Evolutionary conservation across 2,797 vertebrate genomes (phyloP).

Genomic region (Tapirus indicus): DNA sequence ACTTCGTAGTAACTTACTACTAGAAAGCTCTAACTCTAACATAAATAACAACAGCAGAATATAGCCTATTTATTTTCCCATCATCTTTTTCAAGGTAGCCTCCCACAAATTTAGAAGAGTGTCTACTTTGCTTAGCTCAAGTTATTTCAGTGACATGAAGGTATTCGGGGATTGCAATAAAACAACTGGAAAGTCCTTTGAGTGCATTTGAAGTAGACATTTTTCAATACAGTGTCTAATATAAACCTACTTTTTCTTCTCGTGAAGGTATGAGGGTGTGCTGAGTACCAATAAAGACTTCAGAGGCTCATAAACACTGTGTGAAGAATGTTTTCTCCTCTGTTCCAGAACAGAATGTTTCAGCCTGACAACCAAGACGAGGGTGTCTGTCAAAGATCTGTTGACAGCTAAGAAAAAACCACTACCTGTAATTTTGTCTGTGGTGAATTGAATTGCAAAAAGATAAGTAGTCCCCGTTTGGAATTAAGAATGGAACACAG

Average conservation of each 20-base stretch:
- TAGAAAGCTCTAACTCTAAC: not conserved
- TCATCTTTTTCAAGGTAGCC: slow-evolving; percentile 64
- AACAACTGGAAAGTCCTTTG: slow-evolving; percentile 55
- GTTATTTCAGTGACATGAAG: slow-evolving; percentile 65
- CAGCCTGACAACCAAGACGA: not conserved
- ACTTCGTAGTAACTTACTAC: slow-evolving; percentile 45
- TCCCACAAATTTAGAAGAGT: slow-evolving; percentile 68
- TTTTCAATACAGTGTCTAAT: slow-evolving; percentile 58
- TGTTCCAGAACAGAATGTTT: not conserved
- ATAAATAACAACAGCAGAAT: slow-evolving; percentile 61
- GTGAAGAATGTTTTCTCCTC: not conserved
- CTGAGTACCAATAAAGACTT: slow-evolving; percentile 55
- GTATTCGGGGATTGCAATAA: slow-evolving; percentile 62
- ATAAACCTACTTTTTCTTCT: slow-evolving; percentile 70
- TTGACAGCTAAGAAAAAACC: not conserved
- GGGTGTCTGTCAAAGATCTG: not conserved
- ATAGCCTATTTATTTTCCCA: slow-evolving; percentile 71
- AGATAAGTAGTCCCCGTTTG: not conserved
- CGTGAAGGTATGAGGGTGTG: not conserved
- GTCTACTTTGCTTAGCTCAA: slow-evolving; percentile 57
- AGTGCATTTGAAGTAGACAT: slow-evolving; percentile 41
- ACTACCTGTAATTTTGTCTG: not conserved
- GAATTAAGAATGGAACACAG: not conserved
- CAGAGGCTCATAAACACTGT: not conserved
- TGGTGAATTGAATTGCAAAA: slow-evolving; percentile 10